Base-by-base conservation (phyloP, 2,797 vertebrate genomes). In the Catamblyrhynchus diadema region DNA sequence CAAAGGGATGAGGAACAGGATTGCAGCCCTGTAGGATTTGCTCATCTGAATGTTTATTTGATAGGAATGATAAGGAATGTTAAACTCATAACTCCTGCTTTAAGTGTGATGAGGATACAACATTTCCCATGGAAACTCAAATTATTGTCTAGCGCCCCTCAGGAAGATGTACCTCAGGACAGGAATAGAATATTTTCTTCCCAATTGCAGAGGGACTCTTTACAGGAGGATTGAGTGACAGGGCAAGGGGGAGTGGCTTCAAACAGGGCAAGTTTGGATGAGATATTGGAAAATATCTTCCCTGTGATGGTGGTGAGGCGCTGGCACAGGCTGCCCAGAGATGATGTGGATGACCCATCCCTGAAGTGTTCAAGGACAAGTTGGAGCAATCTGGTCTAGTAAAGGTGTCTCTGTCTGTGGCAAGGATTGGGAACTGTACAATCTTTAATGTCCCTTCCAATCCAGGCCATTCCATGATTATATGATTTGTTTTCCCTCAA, bases 231-330 rank as follows among this genome's bases (percentile, higher is more conserved):
- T 3, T 10, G 12, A 27, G 14, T 50, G 37, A 30, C 21, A 30
- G 37, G 20, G 28, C 6, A 37, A 57, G 14, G 17, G 37, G 2
- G 2, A 33, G 16, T 19, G 37, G 15, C 4, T 27, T 77, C 44
- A 45, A 33, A 57, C 17, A 6, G 14, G 22, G 12, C 2, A 51
- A 9, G 37, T 39, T 64, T 41, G 41, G 24, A 17, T 51, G 5
- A 45, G 28, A 32, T 51, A 8, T 39, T 7, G 16, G 27, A 50
- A 48, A 70, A 39, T 45, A 20, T 20, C 7, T 32, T 44, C 11
- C 32, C 24, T 0, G 0, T 45, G 71, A 14, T 1, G 1, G 21
- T 39, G n/a, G 17, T 19, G 24, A 57, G 50, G 18, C 12, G 3
- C 14, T 50, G 37, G 14, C 57, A 71, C 28, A 28, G 12, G 2